These are phyloP conservation scores for Osmerus eperlanus DNA, from an alignment of 2,113 vertebrate species.

Conservation along the genomic window DNA sequence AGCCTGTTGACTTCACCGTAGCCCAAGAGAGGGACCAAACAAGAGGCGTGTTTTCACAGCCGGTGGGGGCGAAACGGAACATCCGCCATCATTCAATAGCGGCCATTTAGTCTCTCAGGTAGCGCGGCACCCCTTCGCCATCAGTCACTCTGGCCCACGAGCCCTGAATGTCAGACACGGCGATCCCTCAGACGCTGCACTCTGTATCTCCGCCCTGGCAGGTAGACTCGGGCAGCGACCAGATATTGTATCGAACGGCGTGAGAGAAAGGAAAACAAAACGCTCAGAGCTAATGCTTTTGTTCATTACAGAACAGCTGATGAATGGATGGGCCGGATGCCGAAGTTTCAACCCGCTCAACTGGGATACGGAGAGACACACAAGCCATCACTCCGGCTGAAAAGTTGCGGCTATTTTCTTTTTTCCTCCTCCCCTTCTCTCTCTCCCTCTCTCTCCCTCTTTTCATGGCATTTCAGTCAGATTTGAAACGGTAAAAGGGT, in stretches of 20 bases:
- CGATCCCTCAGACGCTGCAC: conserved; percentile 59
- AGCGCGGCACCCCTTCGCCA: conserved; percentile 47
- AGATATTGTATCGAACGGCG: conserved; percentile 61
- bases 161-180: conserved; percentile 57
- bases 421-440: background rate
- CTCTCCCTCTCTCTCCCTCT: background rate
- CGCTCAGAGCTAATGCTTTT: conserved; percentile 61
- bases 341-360: conserved; percentile 35
- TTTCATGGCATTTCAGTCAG: background rate
- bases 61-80: background rate
- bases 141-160: conserved; percentile 58
- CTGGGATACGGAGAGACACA: conserved; percentile 9
- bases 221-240: conserved; percentile 52
- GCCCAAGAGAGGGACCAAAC: background rate
- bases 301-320: conserved; percentile 67
- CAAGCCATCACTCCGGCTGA: conserved; percentile 23
- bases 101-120: conserved; percentile 43
- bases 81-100: conserved; percentile 13
- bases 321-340: conserved; percentile 48
- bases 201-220: conserved; percentile 26
- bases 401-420: background rate
- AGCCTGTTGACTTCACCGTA: conserved; percentile 2
- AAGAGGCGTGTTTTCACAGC: background rate
- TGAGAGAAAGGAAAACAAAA: conserved; percentile 41
- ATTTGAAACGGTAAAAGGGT: conserved; percentile 40